Base-by-base conservation (phyloP, 2,113 vertebrate species). In the Eulemur rufifrons region DNA sequence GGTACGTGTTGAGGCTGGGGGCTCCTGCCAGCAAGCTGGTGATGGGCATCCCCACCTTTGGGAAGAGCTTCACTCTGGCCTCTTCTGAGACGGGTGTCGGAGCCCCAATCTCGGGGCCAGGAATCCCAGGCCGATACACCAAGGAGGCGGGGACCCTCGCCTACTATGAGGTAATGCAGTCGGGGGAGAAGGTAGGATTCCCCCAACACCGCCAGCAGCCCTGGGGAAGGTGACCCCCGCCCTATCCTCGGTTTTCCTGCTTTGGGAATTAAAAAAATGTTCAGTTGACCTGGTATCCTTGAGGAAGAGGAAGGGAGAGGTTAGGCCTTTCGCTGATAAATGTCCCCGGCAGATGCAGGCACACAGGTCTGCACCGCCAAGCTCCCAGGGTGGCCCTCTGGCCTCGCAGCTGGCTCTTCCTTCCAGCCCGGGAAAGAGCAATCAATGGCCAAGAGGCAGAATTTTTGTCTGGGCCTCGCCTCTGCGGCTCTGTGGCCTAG, bases 11-110 rank as follows among this genome's bases (percentile, higher is more conserved):
- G 63, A 39, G 29, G 29, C 93, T 94, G 34, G 98, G 98, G 56
- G 99, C 98, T 9, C 97, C 98, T 0, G 88, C 98, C 80, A 92
- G 96, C 37, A 99, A 99, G 95, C 97, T 99, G 92, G 86, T 99
- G 14, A 89, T 99, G 95, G 98, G 98, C 59, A 98, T 99, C 71
- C 97, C 99, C 18, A 98, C 99, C 3, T 99, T 97, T 2, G 99
- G 99, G 27, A 98, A 98, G 66, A 99, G 98, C 69, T 99, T 98
- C 96, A 98, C 73, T 2, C 98, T 99, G 34, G 95, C 34, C 29
- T 97, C 95, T 2, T 80, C 84, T 1, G 25, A 91, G 3, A 96
- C n/a, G 0, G 88, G 78, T 0, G 96, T 99, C 0, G 99, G 99
- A 23, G 99, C 99, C 10, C 98, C 98, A 4, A 2, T 94, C 34